A percentile compares a stretch with the other conserved stretches of the same genome.
These are phyloP conservation scores for Apis florea DNA, from an alignment of 1,140 invertebrate species.

Conservation along the genomic window DNA sequence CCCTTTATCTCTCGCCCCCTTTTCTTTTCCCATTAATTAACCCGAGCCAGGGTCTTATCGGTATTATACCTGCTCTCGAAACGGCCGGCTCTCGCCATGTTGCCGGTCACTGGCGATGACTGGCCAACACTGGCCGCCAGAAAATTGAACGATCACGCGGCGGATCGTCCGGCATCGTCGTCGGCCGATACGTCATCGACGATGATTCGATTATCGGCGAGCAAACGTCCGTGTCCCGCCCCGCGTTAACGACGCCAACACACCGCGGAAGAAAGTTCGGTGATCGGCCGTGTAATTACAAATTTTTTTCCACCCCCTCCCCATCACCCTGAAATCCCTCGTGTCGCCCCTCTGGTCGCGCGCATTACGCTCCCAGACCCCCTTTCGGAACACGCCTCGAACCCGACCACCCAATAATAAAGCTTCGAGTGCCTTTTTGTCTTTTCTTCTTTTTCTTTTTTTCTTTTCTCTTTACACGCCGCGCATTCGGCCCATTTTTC, in stretches of 20 bases:
- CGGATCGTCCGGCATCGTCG: neutral
- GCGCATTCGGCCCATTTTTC: constrained; percentile 43
- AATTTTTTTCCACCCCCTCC: constrained; percentile 16
- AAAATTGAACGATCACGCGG: constrained; percentile 69
- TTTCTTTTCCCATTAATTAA: constrained; percentile 71
- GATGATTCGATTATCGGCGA: constrained; percentile 64
- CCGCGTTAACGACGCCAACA: constrained; percentile 38
- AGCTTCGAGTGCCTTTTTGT: neutral
- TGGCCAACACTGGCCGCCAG: constrained; percentile 47
- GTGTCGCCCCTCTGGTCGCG: neutral
- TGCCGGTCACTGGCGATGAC: constrained; percentile 39
- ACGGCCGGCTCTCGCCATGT: neutral
- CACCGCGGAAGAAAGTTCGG: neutral
- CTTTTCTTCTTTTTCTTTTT: neutral
- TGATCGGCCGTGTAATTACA: constrained; percentile 37
- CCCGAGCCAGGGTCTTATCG: constrained; percentile 63
- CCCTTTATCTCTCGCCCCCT: constrained; percentile 58
- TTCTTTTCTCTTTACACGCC: neutral
- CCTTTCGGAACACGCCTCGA: constrained; percentile 4
- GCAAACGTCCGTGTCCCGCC: constrained; percentile 52
- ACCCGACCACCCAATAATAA: constrained; percentile 21
- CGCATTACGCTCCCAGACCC: neutral
- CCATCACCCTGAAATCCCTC: neutral
- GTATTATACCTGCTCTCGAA: neutral
- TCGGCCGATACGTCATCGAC: constrained; percentile 42